These are phyloP conservation scores for Habroteleia sp. DNA, from an alignment of 2,888 invertebrate species.

Conservation along the genomic window DNA sequence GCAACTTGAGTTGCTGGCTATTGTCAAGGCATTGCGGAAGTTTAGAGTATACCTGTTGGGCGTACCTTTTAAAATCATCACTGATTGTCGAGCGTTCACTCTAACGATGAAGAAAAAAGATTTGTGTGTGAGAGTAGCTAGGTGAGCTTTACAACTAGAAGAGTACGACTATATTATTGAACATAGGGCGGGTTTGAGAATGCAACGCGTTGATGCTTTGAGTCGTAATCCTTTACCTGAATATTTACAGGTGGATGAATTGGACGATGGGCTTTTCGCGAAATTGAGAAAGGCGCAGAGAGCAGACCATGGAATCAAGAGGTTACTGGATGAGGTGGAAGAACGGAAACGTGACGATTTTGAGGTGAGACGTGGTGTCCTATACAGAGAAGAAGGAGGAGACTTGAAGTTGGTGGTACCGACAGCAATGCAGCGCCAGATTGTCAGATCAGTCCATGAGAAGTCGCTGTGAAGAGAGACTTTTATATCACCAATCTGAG, in stretches of 20 bases:
- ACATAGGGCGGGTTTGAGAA: constrained; percentile 20
- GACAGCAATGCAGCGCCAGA: background rate
- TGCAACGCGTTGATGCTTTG: background rate
- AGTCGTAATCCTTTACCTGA: background rate
- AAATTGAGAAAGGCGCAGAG: background rate
- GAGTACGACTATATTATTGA: constrained; percentile 30
- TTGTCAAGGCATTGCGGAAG: constrained; percentile 62
- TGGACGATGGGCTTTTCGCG: background rate
- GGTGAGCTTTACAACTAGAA: constrained; percentile 13
- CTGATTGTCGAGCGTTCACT: no score
- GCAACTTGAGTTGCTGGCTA: constrained; percentile 65
- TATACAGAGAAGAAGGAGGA: background rate
- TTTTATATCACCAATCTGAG: background rate
- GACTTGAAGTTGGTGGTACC: constrained; percentile 2
- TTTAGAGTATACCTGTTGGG: constrained; percentile 44
- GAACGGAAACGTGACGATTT: background rate
- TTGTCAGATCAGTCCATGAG: no score
- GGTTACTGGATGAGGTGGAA: no score
- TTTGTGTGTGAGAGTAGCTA: no score
- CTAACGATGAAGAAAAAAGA: constrained; percentile 53
- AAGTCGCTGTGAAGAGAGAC: background rate
- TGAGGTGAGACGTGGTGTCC: background rate
- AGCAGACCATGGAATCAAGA: background rate
- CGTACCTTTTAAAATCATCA: no score
- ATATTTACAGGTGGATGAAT: background rate